phyloP scores from a whole-genome alignment of 2,888 invertebrate genomes.

The Ommatoiulus sabulosus region DNA sequence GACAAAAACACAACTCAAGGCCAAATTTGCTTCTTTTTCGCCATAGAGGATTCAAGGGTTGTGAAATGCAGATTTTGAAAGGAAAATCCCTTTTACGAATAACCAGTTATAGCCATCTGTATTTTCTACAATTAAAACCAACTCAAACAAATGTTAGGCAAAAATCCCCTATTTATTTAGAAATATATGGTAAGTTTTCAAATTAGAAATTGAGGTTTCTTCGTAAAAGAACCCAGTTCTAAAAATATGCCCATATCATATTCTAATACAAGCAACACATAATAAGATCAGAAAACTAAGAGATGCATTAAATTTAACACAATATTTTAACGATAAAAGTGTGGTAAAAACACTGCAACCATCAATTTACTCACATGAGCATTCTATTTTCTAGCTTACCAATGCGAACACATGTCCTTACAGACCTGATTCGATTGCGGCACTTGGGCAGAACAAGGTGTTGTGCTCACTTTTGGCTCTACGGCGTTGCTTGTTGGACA shows the following conservation, averaged over 20 bases:
- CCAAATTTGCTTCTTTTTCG: no score
- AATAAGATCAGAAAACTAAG: not conserved
- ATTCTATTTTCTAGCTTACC: conserved; percentile 30
- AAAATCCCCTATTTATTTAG: no score
- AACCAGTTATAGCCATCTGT: no score
- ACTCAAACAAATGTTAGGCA: no score
- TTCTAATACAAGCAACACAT: not conserved
- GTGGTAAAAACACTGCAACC: not conserved
- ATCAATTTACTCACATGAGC: not conserved
- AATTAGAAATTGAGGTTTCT: not conserved
- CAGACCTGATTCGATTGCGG: conserved; percentile 22
- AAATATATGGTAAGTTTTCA: not conserved
- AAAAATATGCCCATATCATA: no score
- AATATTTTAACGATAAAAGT: not conserved
- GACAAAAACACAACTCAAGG: no score
- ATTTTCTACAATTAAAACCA: no score
- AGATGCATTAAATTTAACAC: not conserved
- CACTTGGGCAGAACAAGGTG: conserved; percentile 1
- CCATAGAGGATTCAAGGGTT: no score
- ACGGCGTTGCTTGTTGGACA: not conserved
- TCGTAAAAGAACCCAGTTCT: no score
- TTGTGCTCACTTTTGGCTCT: not conserved
- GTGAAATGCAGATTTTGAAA: no score
- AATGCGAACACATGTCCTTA: conserved; percentile 3
- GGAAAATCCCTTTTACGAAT: no score